These are phyloP conservation scores for Picus viridis DNA, from an alignment of 2,797 vertebrate genomes.

Conservation along the genomic window DNA sequence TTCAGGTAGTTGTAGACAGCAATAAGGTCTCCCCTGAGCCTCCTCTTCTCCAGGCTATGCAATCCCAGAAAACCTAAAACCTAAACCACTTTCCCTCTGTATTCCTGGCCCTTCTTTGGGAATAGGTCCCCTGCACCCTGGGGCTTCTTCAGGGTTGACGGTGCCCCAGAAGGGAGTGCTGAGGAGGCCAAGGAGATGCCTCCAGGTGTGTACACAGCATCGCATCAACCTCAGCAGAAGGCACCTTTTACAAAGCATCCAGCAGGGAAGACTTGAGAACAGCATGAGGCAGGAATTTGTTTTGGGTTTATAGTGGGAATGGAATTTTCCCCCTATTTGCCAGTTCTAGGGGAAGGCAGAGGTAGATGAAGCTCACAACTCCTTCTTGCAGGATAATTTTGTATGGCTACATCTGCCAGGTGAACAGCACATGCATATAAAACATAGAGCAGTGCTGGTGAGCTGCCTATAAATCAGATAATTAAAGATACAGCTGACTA, in stretches of 20 bases:
- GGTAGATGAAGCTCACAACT: not conserved
- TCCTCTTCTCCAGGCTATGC: too few relatives aligned
- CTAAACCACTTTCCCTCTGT: too few relatives aligned
- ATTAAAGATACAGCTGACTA: conserved; percentile 75
- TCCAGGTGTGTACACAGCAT: not conserved
- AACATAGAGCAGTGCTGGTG: not conserved
- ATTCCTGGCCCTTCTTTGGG: accelerated
- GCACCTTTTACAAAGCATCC: not conserved
- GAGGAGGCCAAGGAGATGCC: not conserved
- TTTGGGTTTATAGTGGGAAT: not conserved
- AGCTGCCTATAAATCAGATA: conserved; percentile 75
- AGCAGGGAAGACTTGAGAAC: not conserved
- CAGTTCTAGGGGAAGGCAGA: not conserved
- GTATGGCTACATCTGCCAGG: not conserved
- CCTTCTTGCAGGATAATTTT: conserved; percentile 2
- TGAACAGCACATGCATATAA: not conserved
- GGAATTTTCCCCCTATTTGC: not conserved
- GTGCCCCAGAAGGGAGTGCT: not conserved
- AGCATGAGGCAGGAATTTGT: not conserved
- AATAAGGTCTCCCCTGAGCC: too few relatives aligned
- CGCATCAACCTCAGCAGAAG: not conserved
- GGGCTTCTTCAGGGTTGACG: not conserved
- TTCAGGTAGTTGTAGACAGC: too few relatives aligned
- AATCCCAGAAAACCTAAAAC: too few relatives aligned
- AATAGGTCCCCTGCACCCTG: not conserved